phyloP scores from a whole-genome alignment of 2,113 vertebrate genomes.

The human (Homo sapiens) region GRCh38 chr6:51858001-51858500 shows the following conservation, averaged over 20 bases:
- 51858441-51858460: neutral
- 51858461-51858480: neutral
- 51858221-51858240: neutral
- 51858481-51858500: neutral
- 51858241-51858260: neutral
- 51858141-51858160: neutral
- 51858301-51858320: neutral
- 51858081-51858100: neutral
- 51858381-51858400: neutral
- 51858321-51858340: neutral
- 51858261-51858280: neutral
- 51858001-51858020: neutral
- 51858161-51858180: neutral
- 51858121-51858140: neutral
- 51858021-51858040: neutral
- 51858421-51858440: neutral
- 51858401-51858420: neutral
- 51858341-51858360: neutral
- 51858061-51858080: neutral
- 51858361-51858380: neutral
- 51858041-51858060: neutral
- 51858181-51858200: neutral
- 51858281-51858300: neutral
- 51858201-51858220: neutral
- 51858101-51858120: neutral